Conservation (phyloP, 2,113 vertebrate genomes). For the Hippocampus barbouri region DNA sequence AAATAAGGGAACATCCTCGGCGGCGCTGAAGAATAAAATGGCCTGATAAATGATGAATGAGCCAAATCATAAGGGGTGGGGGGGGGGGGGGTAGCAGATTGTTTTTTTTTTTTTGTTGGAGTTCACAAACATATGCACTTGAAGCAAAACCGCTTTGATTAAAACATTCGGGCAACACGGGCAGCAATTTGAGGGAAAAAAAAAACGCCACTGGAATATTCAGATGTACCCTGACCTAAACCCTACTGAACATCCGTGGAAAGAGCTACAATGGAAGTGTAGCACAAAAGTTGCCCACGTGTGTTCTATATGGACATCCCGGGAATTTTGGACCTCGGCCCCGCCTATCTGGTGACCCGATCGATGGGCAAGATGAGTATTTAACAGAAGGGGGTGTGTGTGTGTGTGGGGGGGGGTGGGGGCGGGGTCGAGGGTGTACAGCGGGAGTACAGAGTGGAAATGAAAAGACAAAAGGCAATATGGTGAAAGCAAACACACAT, state of each 20-base stretch:
- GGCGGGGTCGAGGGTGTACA: background rate
- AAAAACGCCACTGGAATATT: too few relatives aligned
- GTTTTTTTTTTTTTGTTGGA: conserved; percentile 1
- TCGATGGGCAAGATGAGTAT: conserved; percentile 19
- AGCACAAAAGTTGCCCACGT: too few relatives aligned
- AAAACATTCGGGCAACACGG: too few relatives aligned
- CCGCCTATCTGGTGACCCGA: conserved; percentile 6
- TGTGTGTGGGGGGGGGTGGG: background rate
- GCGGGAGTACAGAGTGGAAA: conserved; percentile 34
- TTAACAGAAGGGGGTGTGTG: background rate
- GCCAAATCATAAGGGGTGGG: conserved; percentile 16
- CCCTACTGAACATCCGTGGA: too few relatives aligned
- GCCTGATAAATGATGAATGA: conserved; percentile 56
- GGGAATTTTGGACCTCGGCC: too few relatives aligned
- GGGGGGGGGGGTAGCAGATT: background rate
- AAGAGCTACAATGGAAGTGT: too few relatives aligned
- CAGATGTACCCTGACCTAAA: too few relatives aligned
- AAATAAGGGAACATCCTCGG: conserved; percentile 58
- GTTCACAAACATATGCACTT: background rate
- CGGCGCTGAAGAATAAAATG: conserved; percentile 53
- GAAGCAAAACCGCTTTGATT: too few relatives aligned
- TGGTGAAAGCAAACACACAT: conserved; percentile 49
- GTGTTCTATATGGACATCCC: too few relatives aligned
- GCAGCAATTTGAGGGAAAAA: too few relatives aligned
- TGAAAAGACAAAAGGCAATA: conserved; percentile 67